Conservation (phyloP, 2,888 invertebrate species). For the Meandrusa payeni region DNA sequence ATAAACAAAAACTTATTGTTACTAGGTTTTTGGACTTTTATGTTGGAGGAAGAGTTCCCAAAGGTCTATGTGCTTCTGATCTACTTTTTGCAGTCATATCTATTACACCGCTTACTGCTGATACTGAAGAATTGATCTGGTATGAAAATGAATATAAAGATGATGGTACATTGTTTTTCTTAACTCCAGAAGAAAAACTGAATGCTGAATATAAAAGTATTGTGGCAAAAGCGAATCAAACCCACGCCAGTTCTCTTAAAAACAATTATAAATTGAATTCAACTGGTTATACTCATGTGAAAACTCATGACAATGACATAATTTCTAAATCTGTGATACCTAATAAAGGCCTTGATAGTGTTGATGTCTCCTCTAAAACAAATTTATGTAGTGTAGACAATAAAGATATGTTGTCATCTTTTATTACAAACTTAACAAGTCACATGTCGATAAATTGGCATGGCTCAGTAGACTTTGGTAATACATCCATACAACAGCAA, state of each 20-base stretch:
- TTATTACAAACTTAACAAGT: too few species aligned
- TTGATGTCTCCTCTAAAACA: too few species aligned
- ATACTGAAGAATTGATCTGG: slow-evolving; percentile 30
- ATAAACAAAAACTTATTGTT: slow-evolving; percentile 10
- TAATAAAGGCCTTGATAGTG: too few species aligned
- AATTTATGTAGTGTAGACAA: too few species aligned
- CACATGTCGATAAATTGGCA: slow-evolving; percentile 4
- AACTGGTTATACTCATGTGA: too few species aligned
- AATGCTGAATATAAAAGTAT: slow-evolving; percentile 11
- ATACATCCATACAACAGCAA: neutral
- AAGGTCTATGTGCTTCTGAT: slow-evolving; percentile 29
- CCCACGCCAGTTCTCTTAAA: too few species aligned
- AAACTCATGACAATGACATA: too few species aligned
- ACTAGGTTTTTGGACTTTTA: slow-evolving; percentile 16
- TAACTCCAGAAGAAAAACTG: slow-evolving; percentile 32
- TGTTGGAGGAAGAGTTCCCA: slow-evolving; percentile 25
- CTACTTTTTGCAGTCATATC: slow-evolving; percentile 30
- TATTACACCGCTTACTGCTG: slow-evolving; percentile 28
- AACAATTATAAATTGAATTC: too few species aligned
- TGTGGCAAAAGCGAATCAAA: neutral
- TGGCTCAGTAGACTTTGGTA: neutral
- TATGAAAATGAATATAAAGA: slow-evolving; percentile 23
- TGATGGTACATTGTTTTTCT: slow-evolving; percentile 31
- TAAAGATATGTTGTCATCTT: too few species aligned
- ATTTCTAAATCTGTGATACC: too few species aligned